Percentiles rank a stretch among this genome's conserved stretches.
Conservation (phyloP, 2,113 vertebrate genomes). For the Ailuropoda melanoleuca region DNA sequence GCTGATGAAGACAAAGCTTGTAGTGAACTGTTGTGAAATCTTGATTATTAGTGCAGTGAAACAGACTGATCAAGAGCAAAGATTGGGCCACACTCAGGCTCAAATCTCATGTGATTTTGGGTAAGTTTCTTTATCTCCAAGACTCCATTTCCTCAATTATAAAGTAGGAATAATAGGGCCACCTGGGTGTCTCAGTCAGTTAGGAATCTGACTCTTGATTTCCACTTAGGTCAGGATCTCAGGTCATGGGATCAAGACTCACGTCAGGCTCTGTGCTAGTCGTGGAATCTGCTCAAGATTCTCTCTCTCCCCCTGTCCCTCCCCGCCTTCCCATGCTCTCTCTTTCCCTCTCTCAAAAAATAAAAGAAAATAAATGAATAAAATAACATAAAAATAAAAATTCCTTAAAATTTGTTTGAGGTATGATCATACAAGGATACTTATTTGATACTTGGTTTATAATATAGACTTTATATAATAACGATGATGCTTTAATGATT, state of each 20-base stretch:
- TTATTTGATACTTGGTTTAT: background rate
- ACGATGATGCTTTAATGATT: background rate
- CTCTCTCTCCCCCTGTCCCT: background rate
- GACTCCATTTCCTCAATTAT: background rate
- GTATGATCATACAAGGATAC: background rate
- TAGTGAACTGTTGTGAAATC: background rate
- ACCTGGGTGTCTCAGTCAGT: background rate
- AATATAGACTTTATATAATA: background rate
- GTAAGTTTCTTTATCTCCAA: background rate
- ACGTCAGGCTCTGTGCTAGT: background rate
- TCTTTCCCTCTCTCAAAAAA: background rate
- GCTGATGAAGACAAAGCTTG: background rate
- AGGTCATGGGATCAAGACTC: background rate
- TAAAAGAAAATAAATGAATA: background rate
- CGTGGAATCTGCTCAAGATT: background rate
- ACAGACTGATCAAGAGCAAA: background rate
- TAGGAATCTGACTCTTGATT: background rate
- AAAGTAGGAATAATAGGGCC: background rate
- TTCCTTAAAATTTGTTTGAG: background rate
- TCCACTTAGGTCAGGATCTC: background rate
- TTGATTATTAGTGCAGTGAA: background rate
- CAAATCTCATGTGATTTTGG: background rate
- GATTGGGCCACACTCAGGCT: background rate
- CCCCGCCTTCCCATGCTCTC: background rate
- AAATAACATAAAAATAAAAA: background rate